Evolutionary conservation across 2,113 vertebrate genomes (phyloP).

Genomic region (Atherinomorus stipes): DNA sequence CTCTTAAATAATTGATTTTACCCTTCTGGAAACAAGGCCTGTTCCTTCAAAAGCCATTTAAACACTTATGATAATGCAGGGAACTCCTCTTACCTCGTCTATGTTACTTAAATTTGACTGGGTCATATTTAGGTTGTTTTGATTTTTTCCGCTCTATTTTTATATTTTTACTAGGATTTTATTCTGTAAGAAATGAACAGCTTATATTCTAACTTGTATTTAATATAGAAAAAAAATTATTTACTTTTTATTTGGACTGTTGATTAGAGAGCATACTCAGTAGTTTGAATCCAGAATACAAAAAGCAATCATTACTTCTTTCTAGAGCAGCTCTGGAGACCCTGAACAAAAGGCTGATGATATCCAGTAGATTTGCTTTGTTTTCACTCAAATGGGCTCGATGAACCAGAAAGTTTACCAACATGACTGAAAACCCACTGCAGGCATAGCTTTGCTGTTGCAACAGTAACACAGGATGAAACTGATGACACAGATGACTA

Average conservation of each 20-base stretch:
- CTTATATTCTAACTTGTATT: not conserved
- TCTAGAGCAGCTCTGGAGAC: conserved; percentile 33
- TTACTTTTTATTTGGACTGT: not conserved
- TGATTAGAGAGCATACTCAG: not conserved
- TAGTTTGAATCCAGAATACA: not conserved
- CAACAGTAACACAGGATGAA: conserved; percentile 16
- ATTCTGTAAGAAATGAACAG: not conserved
- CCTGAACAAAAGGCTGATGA: conserved; percentile 44
- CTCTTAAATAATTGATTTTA: conserved; percentile 70
- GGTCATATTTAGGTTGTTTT: conserved; percentile 20
- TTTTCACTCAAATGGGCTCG: conserved; percentile 39
- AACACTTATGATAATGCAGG: conserved; percentile 34
- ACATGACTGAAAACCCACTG: conserved; percentile 20
- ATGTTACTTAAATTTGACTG: conserved; percentile 19
- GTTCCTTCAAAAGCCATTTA: conserved; percentile 46
- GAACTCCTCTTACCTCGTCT: not conserved
- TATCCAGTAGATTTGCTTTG: conserved; percentile 34
- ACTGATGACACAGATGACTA: conserved; percentile 27
- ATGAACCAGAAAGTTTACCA: conserved; percentile 39
- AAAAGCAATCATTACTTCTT: conserved; percentile 13
- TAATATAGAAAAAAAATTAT: not conserved
- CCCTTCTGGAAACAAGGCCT: conserved; percentile 49
- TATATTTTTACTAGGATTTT: conserved; percentile 9
- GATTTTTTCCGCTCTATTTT: not conserved
- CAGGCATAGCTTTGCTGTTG: not conserved